These are phyloP conservation scores for Sarotherodon lohbergeri DNA, from an alignment of 2,113 vertebrate genomes.

Conservation along the genomic window DNA sequence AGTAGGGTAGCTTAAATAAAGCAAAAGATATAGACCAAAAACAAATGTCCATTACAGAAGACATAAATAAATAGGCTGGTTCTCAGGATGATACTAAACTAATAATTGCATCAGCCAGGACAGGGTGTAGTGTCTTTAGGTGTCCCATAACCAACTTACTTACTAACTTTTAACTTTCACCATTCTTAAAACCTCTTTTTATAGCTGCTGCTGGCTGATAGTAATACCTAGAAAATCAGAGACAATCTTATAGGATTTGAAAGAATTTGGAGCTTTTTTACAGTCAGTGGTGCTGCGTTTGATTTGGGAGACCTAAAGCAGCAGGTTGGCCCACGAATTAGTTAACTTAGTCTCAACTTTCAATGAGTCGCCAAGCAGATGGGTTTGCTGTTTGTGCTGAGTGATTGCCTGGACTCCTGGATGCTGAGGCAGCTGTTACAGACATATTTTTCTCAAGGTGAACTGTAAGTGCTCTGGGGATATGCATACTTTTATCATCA, in stretches of 20 bases:
- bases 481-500: not conserved
- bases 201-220: not conserved
- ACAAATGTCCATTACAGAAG: not conserved
- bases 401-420: not conserved
- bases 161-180: not conserved
- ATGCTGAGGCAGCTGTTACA: not conserved
- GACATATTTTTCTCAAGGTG: not conserved
- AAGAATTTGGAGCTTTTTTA: not conserved
- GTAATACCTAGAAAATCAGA: not conserved
- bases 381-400: not conserved
- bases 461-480: not conserved
- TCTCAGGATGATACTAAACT: not conserved
- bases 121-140: fast-evolving
- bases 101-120: not conserved
- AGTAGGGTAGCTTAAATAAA: not conserved
- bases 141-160: not conserved
- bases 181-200: not conserved
- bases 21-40: fast-evolving
- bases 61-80: not conserved
- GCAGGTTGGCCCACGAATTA: not conserved
- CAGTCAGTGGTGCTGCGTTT: not conserved
- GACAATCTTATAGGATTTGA: not conserved
- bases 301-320: not conserved
- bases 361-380: not conserved
- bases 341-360: not conserved